A percentile compares a stretch with the other conserved stretches of the same genome.
Evolutionary conservation across 2,888 invertebrate species (phyloP).

Genomic region (Sminthurinus aureus): DNA sequence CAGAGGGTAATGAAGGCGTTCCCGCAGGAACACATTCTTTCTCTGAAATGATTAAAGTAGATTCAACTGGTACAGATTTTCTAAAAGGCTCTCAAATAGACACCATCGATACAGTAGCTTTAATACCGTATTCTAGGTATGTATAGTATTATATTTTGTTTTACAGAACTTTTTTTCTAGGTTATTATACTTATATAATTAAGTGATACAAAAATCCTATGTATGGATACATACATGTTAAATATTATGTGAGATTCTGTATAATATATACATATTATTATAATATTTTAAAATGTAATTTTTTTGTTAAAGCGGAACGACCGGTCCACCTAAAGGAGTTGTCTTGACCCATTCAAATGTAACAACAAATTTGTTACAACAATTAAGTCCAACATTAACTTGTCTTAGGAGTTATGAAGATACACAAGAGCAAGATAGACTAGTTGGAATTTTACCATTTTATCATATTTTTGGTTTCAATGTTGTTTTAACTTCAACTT

Average conservation of each 20-base stretch:
- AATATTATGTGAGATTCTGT: no score
- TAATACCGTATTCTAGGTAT: constrained; percentile 19
- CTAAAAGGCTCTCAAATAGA: constrained; percentile 21
- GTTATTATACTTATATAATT: no score
- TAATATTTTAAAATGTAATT: no score
- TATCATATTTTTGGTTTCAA: constrained; percentile 77
- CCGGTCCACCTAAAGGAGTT: constrained; percentile 63
- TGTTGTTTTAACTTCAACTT: constrained; percentile 71
- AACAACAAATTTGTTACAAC: constrained; percentile 48
- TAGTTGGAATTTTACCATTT: constrained; percentile 54
- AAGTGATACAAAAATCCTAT: no score
- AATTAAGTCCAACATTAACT: background rate
- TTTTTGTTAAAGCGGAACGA: background rate
- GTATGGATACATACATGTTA: no score
- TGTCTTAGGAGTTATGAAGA: constrained; percentile 27
- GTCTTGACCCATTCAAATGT: constrained; percentile 65
- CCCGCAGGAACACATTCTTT: constrained; percentile 52
- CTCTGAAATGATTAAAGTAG: constrained; percentile 50
- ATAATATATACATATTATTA: no score
- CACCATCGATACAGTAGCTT: constrained; percentile 2
- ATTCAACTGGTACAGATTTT: background rate
- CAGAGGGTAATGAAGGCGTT: constrained; percentile 17
- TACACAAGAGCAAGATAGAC: constrained; percentile 47
- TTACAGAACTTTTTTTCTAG: no score
- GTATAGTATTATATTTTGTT: no score